These are phyloP conservation scores for Macrostomum lignano DNA, from an alignment of 1,140 invertebrate species.

Conservation along the genomic window DNA sequence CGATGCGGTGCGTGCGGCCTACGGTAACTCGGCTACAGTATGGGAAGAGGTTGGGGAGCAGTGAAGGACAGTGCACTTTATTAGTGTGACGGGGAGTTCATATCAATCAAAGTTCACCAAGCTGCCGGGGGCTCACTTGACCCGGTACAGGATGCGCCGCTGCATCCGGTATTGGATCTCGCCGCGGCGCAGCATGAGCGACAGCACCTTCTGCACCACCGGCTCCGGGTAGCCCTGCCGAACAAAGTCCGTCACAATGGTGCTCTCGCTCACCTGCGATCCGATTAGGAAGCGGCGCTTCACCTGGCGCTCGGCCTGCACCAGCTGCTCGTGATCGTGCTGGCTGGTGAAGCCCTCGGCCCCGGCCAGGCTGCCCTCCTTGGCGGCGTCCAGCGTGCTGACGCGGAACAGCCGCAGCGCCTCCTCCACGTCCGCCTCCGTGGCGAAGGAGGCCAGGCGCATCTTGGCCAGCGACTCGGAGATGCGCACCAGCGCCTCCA, in stretches of 20 bases:
- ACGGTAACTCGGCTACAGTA: no score
- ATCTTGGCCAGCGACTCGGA: conserved; percentile 91
- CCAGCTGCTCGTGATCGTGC: conserved; percentile 63
- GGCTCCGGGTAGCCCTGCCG: conserved; percentile 60
- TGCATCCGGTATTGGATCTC: conserved; percentile 80
- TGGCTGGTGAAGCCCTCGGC: conserved; percentile 83
- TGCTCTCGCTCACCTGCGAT: conserved; percentile 70
- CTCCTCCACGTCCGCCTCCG: conserved; percentile 69
- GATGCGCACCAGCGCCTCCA: conserved; percentile 83
- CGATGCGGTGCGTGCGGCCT: no score
- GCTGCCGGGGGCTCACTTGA: no score
- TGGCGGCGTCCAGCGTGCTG: conserved; percentile 79
- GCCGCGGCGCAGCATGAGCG: conserved; percentile 66
- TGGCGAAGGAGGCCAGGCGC: conserved; percentile 68
- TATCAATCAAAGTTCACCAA: no score
- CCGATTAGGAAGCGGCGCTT: conserved; percentile 79
- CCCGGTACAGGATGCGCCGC: conserved; percentile 73
- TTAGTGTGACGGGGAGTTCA: no score
- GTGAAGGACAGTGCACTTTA: no score
- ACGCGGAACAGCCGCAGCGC: conserved; percentile 92
- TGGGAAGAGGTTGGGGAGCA: no score
- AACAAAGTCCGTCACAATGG: conserved; percentile 68
- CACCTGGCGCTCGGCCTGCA: conserved; percentile 66
- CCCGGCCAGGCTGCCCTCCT: conserved; percentile 57
- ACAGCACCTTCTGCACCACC: conserved; percentile 56